Conservation (phyloP, 2,888 invertebrate genomes). For the Panorpa germanica region DNA sequence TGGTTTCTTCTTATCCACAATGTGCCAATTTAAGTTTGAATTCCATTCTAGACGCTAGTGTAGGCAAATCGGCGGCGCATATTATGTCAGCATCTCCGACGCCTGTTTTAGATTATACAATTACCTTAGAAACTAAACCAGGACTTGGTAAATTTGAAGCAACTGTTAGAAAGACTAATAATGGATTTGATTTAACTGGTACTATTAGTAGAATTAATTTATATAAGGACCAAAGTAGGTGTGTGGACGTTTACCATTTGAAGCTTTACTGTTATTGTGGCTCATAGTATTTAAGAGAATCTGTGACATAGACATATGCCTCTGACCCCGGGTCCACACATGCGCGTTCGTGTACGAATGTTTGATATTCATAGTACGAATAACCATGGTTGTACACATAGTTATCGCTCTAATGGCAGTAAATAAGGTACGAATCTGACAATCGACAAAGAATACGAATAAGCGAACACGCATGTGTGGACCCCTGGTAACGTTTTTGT, state of each 20-base stretch:
- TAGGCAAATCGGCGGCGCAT: constrained; percentile 26
- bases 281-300: no score
- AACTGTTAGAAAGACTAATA: constrained; percentile 18
- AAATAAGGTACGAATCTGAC: no score
- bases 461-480: no score
- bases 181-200: constrained; percentile 24
- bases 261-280: constrained; percentile 68
- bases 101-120: constrained; percentile 19
- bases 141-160: constrained; percentile 29
- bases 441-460: no score
- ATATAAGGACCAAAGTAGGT: constrained; percentile 63
- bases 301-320: constrained; percentile 45
- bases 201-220: constrained; percentile 59
- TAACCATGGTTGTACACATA: no score
- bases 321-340: constrained; percentile 27
- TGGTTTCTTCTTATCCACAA: constrained; percentile 36
- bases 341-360: no score
- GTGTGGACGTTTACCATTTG: constrained; percentile 52
- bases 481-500: no score
- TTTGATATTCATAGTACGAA: no score
- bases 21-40: constrained; percentile 45
- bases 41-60: constrained; percentile 43
- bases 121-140: constrained; percentile 28
- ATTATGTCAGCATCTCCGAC: constrained; percentile 19
- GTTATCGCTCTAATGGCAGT: no score